Evolutionary conservation across 2,797 vertebrate species (phyloP), one percentile per base, ranked within the genome.

Genomic region (Cirrhinus molitorella): DNA sequence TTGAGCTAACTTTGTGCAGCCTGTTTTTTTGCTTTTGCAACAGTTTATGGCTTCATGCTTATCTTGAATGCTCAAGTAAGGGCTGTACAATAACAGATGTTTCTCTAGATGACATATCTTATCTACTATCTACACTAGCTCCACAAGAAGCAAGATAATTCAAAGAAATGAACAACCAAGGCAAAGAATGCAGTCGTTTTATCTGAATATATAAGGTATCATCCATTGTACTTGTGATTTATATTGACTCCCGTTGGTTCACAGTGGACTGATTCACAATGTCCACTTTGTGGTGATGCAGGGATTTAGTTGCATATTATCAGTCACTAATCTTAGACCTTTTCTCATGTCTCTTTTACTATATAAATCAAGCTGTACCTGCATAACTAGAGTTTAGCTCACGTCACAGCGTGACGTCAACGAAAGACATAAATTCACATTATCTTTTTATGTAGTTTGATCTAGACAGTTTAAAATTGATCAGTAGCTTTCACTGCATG

Each of bases 51-150:
- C 28, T 21, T 72, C 5, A 14, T 73, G 47, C 28, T 34, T 53
- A 19, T 61, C 73, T 25, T 59, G 53, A 75, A 59, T 40, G 13
- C 37, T 43, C n/a, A 21, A 9, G 10, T 75, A 13, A 23, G 12
- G n/a, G 51, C 28, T 63, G 23, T 28, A 63, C 40, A 37, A 28
- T 34, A 63, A 77, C 25, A 63, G 11, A 49, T 0, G 19, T 47
- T n/a, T 47, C 3, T 4, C 4, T 45, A n/a, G 34, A 17, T 63
- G 5, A n/a, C 40, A 61, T 45, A 19, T 63, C 40, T 77, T 47
- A 47, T 63, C 40, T 77, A 63, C 23, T 45, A 63, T 63, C 16
- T 63, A 21, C 57, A 57, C 74, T 21, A 63, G 57, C 57, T 63
- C 5, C 19, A 66, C 21, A 79, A 23, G 13, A 79, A 66, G 12